Evolutionary conservation across 2,113 vertebrate species (phyloP).

Genomic region (Solenodon paradoxus): DNA sequence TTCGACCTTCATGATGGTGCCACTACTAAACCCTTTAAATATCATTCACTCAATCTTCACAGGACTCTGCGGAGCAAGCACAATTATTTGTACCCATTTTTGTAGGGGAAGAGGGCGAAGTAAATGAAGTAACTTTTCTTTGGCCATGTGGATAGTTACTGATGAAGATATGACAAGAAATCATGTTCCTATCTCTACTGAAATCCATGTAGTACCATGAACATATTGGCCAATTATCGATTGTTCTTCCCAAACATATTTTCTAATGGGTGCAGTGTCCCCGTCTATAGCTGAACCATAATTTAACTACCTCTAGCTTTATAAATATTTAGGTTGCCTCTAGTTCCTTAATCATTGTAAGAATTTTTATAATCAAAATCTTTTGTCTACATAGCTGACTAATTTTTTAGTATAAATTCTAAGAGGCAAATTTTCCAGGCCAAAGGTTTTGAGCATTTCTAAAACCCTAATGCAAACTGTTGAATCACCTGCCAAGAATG

Average conservation of each 20-base stretch:
- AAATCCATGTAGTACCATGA: neutral
- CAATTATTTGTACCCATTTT: neutral
- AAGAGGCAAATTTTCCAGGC: neutral
- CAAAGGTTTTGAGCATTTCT: neutral
- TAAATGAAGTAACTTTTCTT: neutral
- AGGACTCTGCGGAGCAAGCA: neutral
- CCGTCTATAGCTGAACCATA: neutral
- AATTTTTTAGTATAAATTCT: neutral
- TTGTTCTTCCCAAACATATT: neutral
- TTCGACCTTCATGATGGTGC: neutral
- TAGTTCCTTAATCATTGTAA: neutral
- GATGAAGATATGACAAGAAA: neutral
- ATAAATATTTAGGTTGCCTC: constrained; percentile 31
- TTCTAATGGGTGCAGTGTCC: neutral
- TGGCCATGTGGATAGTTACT: neutral
- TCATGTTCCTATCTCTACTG: neutral
- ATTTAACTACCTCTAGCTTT: neutral
- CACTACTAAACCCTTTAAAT: neutral
- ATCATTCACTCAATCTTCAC: neutral
- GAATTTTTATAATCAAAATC: neutral
- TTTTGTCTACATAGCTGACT: neutral
- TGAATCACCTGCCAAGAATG: neutral
- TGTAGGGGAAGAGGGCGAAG: neutral
- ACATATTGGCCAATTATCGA: neutral
- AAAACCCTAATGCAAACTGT: neutral